Evolutionary conservation across 2,888 invertebrate genomes (phyloP).

Genomic region (Eremobia ochroleuca): DNA sequence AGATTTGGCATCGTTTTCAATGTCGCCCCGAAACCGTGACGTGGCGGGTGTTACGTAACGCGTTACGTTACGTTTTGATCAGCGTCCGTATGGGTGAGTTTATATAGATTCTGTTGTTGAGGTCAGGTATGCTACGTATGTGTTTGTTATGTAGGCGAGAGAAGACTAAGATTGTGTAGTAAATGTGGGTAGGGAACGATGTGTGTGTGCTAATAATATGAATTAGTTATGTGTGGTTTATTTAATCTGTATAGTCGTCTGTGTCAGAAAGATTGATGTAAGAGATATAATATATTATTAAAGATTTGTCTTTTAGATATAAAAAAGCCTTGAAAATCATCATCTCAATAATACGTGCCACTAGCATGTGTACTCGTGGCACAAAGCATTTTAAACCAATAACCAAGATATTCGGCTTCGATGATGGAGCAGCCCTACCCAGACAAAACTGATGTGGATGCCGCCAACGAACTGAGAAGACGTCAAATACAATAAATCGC

Average conservation of each 20-base stretch:
- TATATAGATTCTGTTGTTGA: conserved; percentile 28
- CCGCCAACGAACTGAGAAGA: too few relatives aligned
- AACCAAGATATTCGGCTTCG: too few relatives aligned
- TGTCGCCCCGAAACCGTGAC: conserved; percentile 65
- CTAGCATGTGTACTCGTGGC: too few relatives aligned
- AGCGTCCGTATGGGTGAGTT: conserved; percentile 2
- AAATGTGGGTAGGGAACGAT: conserved; percentile 6
- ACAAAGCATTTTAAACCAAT: too few relatives aligned
- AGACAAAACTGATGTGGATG: too few relatives aligned
- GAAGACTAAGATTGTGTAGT: conserved; percentile 38
- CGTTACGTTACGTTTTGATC: conserved; percentile 27
- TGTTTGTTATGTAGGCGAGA: conserved; percentile 28
- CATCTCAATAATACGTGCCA: too few relatives aligned
- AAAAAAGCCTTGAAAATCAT: too few relatives aligned
- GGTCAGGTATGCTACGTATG: conserved; percentile 39
- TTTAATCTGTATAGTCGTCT: neutral
- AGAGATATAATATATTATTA: too few relatives aligned
- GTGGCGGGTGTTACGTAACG: conserved; percentile 48
- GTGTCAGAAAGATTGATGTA: too few relatives aligned
- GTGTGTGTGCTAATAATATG: conserved; percentile 21
- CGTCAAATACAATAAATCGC: too few relatives aligned
- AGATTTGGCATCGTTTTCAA: conserved; percentile 74
- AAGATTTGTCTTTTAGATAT: too few relatives aligned
- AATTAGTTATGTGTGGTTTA: conserved; percentile 11
- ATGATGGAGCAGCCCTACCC: too few relatives aligned